Conservation (phyloP, 2,797 vertebrate species). For the Microctenopoma steveboyesi region DNA sequence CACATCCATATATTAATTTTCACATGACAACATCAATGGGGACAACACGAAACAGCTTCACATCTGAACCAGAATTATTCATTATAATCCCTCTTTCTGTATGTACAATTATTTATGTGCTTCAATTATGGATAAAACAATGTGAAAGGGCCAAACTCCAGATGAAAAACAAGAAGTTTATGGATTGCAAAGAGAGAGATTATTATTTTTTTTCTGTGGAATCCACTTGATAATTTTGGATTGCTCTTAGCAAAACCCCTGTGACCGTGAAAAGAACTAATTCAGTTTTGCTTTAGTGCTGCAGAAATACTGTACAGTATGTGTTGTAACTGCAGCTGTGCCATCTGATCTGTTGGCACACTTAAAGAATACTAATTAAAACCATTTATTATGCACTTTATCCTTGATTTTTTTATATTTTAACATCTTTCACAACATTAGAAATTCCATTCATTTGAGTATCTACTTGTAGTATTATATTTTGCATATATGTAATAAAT, state of each 20-base stretch:
- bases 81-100: conserved; percentile 67
- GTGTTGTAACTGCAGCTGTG: conserved; percentile 9
- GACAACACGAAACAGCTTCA: conserved; percentile 60
- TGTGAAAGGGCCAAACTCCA: conserved; percentile 56
- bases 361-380: conserved; percentile 22
- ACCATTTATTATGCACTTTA: conserved; percentile 24
- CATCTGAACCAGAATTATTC: conserved; percentile 75
- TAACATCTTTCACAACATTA: conserved; percentile 25
- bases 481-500: neutral
- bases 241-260: conserved; percentile 46
- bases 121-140: conserved; percentile 68
- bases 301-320: conserved; percentile 26
- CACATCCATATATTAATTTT: conserved; percentile 70
- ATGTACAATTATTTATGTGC: conserved; percentile 75
- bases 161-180: conserved; percentile 50
- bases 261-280: conserved; percentile 37
- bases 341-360: conserved; percentile 17
- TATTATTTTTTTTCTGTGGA: conserved; percentile 8
- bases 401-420: conserved; percentile 23
- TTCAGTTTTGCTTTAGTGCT: conserved; percentile 27
- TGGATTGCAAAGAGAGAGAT: conserved; percentile 50
- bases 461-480: conserved; percentile 8
- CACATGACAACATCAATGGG: conserved; percentile 69
- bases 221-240: conserved; percentile 46
- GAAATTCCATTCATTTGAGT: conserved; percentile 28